Base-by-base conservation (phyloP, 2,888 invertebrate genomes). In the Boloria selene region DNA sequence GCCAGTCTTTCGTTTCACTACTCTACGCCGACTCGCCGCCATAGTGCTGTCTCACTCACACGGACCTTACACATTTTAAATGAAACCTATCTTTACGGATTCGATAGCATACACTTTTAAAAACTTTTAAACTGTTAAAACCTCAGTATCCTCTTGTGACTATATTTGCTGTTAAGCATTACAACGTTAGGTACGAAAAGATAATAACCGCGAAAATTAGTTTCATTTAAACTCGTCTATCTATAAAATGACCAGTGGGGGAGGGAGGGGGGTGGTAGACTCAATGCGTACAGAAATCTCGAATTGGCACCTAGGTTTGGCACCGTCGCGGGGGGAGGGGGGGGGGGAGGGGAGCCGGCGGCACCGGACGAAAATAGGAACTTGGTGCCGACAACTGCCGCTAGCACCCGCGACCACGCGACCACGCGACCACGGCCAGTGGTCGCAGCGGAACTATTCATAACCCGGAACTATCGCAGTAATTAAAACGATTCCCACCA, bases 1-100 rank as follows among this genome's bases (percentile, higher is more conserved):
- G 85, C 90, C 90, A 91, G 91, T 91, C 91, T 90, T 91, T 91
- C 90, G 88, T 85, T 90, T 90, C 88, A 83, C 87, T 89, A 90
- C 88, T 80, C 86, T 70, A 65, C 62, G 51, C 64, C 70, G 63
- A 50, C 59, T 45, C 45, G 49, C 54, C 14, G 49, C 47, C 49
- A 51, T 14, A 54, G 26, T 18, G 10, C 31, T 22, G 52, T 52
- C 61, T 22, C n/a, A 50, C 13, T 45, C 22, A 42, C 50, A 60
- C 63, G 65, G 67, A 69, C 67, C 67, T 63, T 58, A 67, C 61
- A 51, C 63, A 38, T 60, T 16, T 49, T 16, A 6, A n/a, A 38
- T 49, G 47, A 16, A 16, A 49, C 47, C 16, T 7, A 49, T 2
- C 47, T 38, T 38, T 7, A 38, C 7, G 47, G 47, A 16, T 16